Conservation (phyloP, 2,888 invertebrate species). For the Hypselothyrea guttata region DNA sequence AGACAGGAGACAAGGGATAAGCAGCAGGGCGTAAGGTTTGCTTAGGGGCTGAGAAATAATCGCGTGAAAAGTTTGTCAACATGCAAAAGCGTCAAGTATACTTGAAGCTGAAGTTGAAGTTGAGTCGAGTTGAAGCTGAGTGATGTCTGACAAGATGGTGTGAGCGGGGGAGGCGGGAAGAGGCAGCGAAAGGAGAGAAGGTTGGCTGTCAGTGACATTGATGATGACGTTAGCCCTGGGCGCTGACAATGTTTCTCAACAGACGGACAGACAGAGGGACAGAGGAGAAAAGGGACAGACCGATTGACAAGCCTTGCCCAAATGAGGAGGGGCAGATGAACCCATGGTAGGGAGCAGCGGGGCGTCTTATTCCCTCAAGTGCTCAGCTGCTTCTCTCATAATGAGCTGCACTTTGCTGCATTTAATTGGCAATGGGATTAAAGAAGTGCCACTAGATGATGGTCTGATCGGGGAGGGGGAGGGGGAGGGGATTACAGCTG, state of each 20-base stretch:
- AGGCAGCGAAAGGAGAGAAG: neutral
- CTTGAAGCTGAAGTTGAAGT: conserved; percentile 39
- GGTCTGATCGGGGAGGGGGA: neutral
- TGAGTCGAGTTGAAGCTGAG: conserved; percentile 47
- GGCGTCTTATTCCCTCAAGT: conserved; percentile 24
- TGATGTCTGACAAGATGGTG: conserved; percentile 46
- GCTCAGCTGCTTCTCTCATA: conserved; percentile 27
- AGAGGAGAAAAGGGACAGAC: neutral
- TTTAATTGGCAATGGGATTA: conserved; percentile 40
- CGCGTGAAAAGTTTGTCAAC: conserved; percentile 57
- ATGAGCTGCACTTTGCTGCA: conserved; percentile 58
- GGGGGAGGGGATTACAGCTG: neutral
- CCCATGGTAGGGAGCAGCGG: conserved; percentile 7
- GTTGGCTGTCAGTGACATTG: conserved; percentile 58
- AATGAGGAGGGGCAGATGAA: conserved; percentile 15
- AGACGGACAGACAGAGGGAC: conserved; percentile 28
- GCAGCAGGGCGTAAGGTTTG: neutral
- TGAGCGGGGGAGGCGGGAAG: neutral
- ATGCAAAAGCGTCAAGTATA: conserved; percentile 41
- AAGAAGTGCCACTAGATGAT: conserved; percentile 5
- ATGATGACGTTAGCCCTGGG: conserved; percentile 69
- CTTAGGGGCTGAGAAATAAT: conserved; percentile 30
- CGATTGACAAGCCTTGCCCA: conserved; percentile 12
- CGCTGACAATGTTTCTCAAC: conserved; percentile 73
- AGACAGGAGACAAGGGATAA: neutral